Evolutionary conservation across 2,113 vertebrate species (phyloP), one percentile per base, ranked within the genome.

Genomic region (Psilopogon haemacephalus): DNA sequence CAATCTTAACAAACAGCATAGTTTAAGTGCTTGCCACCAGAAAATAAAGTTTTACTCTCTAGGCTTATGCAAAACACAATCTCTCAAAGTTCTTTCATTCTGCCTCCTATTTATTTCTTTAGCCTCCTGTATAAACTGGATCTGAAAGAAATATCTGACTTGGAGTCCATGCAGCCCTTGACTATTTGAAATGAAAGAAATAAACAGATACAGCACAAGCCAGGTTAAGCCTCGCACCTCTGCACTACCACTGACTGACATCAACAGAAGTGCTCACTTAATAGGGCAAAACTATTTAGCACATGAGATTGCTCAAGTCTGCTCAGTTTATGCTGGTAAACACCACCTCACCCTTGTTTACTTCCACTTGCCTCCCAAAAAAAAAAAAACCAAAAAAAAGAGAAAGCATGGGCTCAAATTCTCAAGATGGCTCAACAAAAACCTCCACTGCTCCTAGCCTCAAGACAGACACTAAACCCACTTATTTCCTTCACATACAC

Each of bases 281-380:
- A 76, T 2, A 54, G 50, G 81, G n/a, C 54, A 94, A 50, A 94
- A 79, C 54, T 93, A 78, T 84, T 89, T 55, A 83, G 89, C 63
- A 76, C 52, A 67, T 65, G 40, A 44, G 58, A 67, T 77, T 91
- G 64, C 69, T 59, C 69, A 94, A 76, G 56, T 21, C 62, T 4
- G 2, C 50, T 33, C 55, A 20, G 52, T 56, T 84, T 42, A 46
- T 28, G 59, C 19, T 4, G 5, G 48, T 65, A 88, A 92, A 83
- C 55, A 85, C 17, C 50, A 79, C 26, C 81, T 89, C 73, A 73
- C 1, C 27, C 37, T 27, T 89, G 20, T 56, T 85, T 52, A 35
- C 65, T 71, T 70, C 85, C 30, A 70, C 42, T 8, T 56, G 72
- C n/a, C 32, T 59, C 42, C 44, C 60, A 11, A 24, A 4, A 33